Evolutionary conservation across 2,113 vertebrate species (phyloP), one percentile per base, ranked within the genome.

Genomic region (Raphicerus campestris): DNA sequence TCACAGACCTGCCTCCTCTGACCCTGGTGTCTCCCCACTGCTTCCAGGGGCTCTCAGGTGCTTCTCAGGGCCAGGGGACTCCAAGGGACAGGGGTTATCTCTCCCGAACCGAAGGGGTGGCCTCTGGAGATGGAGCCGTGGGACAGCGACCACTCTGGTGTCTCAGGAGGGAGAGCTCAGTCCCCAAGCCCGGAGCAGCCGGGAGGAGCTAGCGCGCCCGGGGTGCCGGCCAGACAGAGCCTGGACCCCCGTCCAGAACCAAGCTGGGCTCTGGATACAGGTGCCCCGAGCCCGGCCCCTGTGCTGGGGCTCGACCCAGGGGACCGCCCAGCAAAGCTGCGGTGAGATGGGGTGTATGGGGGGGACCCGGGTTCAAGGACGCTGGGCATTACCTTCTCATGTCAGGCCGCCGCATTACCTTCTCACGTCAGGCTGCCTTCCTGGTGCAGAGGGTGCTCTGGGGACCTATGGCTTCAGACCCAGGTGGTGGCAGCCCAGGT

Each of bases 321-420:
- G 28, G 51, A 55, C n/a, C 9, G 26, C 24, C 15, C 16, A 45
- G 49, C 28, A n/a, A 10, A 66, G 56, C 10, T 14, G 5, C 11
- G 45, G 30, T 13, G 4, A 75, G 39, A 26, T 11, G 1, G 17
- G 47, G 28, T n/a, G 14, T 58, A 22, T n/a, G 8, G 53, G 32
- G 83, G n/a, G 6, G 10, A 6, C 58, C 32, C 1, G 17, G 20
- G 32, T 20, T 24, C 16, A 3, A 19, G 42, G 66, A 15, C 2
- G 0, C 22, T 7, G 14, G 32, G 13, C 19, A 7, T 95, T 95
- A 98, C 96, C 93, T 92, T 45, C 73, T 91, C 97, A 97, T 97
- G 92, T n/a, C 15, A 70, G 19, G 7, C 15, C 24, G 45, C n/a
- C n/a, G n/a, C n/a, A n/a, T n/a, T n/a, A n/a, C n/a, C n/a, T n/a